Conservation (phyloP, 2,888 invertebrate species). For the Apotomis betuletana region DNA sequence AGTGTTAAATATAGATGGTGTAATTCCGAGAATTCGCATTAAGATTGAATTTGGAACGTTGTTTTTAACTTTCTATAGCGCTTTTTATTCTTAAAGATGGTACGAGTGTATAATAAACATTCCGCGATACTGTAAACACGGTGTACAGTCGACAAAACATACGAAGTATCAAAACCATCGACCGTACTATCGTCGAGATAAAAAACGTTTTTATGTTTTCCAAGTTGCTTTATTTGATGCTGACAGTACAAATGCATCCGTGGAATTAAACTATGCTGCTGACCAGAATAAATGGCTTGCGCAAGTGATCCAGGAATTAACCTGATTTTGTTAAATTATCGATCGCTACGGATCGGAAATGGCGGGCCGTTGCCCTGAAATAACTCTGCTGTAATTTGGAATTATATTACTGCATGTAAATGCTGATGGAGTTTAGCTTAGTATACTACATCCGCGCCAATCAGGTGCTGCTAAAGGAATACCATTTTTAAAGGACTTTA, state of each 20-base stretch:
- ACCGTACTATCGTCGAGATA: background rate
- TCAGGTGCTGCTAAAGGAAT: too few species aligned
- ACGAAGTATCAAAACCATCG: slow-evolving; percentile 12
- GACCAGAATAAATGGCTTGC: slow-evolving; percentile 54
- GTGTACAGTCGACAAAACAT: slow-evolving; percentile 20
- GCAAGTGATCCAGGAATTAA: slow-evolving; percentile 72
- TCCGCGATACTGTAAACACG: slow-evolving; percentile 19
- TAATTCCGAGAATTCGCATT: background rate
- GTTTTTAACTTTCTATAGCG: background rate
- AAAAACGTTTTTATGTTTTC: background rate
- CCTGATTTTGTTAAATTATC: slow-evolving; percentile 74
- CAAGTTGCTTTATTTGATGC: background rate
- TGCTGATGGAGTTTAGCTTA: background rate
- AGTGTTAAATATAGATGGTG: too few species aligned
- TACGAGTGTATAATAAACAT: slow-evolving; percentile 30
- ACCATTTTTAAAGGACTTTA: too few species aligned
- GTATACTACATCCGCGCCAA: background rate
- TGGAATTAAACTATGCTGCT: background rate
- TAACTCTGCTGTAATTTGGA: slow-evolving; percentile 47
- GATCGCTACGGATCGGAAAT: slow-evolving; percentile 58
- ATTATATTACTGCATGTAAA: slow-evolving; percentile 24
- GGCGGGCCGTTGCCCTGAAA: slow-evolving; percentile 54
- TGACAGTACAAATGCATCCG: slow-evolving; percentile 13
- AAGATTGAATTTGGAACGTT: background rate
- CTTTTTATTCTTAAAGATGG: background rate